Base-by-base conservation (phyloP, 2,113 vertebrate species). In the Odocoileus hemionus region DNA sequence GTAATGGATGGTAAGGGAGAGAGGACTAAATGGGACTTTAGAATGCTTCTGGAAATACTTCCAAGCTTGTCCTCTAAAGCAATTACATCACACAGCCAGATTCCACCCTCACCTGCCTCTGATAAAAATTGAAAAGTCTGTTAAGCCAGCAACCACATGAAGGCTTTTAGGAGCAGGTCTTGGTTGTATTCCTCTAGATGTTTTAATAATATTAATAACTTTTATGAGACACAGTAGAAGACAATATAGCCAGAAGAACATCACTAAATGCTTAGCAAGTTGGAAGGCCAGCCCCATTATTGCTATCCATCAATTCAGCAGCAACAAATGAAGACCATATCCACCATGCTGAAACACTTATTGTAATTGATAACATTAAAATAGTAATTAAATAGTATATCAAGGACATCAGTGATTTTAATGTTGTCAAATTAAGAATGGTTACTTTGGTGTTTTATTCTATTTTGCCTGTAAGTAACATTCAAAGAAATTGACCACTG, bases 171-270 rank as follows among this genome's bases (percentile, higher is more conserved):
- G 45, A 52, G 26, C 4, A 70, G 45, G 19, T 30, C 43, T 87
- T 19, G 14, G 13, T 28, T 78, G 23, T 58, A 86, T 70, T 89
- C 79, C 47, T 88, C n/a, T 54, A 23, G 36, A 79, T 91, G 84
- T 67, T 92, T 96, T 43, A 93, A 90, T 93, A 60, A 36, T 30
- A 90, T 87, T 64, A 84, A 76, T 90, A 96, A 93, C 21, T 96
- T 94, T 94, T 91, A 89, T 79, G 52, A 84, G 45, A 79, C n/a
- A 54, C 16, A 28, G 36, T 84, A 87, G 79, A 91, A 94, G 50
- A 91, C 17, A 95, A 19, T 78, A 16, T 4, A 79, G 13, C 58
- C 36, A 82, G 64, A 94, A 92, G 16, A 70, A 30, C 26, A 30
- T 36, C 36, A 60, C 55, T 92, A 95, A 96, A 60, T 50, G 25